These are phyloP conservation scores for Oophaga pumilio DNA, from an alignment of 2,113 vertebrate species.

Conservation along the genomic window DNA sequence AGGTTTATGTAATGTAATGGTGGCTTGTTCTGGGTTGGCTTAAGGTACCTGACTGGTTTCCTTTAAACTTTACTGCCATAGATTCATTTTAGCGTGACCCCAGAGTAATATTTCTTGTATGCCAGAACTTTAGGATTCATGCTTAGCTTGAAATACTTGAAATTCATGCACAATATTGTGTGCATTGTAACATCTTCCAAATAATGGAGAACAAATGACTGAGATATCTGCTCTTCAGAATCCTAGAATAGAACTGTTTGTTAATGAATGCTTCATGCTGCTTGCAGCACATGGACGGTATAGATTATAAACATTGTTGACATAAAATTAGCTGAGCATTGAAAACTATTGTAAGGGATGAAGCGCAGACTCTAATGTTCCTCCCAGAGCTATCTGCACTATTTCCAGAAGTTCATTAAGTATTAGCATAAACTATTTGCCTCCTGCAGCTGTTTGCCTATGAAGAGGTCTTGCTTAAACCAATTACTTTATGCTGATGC, in stretches of 20 bases:
- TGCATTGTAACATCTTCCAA: conserved; percentile 4
- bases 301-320: conserved; percentile 44
- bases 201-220: conserved; percentile 21
- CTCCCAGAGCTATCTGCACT: conserved; percentile 58
- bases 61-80: background rate
- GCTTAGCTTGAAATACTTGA: background rate
- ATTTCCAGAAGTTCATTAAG: conserved; percentile 61
- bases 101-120: background rate
- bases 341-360: conserved; percentile 58
- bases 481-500: conserved; percentile 59
- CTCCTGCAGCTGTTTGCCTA: conserved; percentile 63
- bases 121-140: background rate
- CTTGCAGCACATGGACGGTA: conserved; percentile 31
- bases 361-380: background rate
- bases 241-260: conserved; percentile 8
- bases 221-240: conserved; percentile 24
- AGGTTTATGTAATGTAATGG: too few relatives aligned
- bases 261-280: conserved; percentile 52
- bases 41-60: too few relatives aligned
- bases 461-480: conserved; percentile 58
- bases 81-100: background rate
- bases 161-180: background rate
- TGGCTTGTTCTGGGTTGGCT: too few relatives aligned
- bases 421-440: conserved; percentile 63
- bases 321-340: conserved; percentile 51